Base-by-base conservation (phyloP, 2,888 invertebrate genomes). In the Volucella inanis region DNA sequence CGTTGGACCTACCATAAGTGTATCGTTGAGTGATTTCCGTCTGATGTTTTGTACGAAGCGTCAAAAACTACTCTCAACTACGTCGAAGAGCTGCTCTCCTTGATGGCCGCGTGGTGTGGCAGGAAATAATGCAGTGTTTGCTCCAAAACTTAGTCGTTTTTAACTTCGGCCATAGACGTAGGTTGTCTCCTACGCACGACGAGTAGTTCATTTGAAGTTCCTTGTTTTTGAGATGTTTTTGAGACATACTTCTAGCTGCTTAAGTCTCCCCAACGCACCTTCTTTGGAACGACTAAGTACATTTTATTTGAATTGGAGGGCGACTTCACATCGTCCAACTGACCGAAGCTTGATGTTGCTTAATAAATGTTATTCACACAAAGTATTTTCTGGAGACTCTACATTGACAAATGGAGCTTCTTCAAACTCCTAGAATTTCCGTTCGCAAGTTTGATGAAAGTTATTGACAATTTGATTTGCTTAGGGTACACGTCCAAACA, bases 351-450 rank as follows among this genome's bases (percentile, higher is more conserved):
- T 68, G 18, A 22, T 22, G 18, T 22, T 22, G 18, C 18, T 22
- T 22, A 22, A 22, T 2, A 22, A 22, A 2, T 22, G 18, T 22
- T 22, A 4, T 31, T 31, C 31, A 31, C 31, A 31, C 31, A 31
- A 22, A 22, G 18, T 22, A 22, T 22, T 22, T 22, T 22, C 18
- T 22, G 18, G 57, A 18, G 41, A 41, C 15, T 41, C 15, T 11
- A 15, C 3, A 10, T 3, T 15, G 11, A 9, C 4, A 43, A 41
- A 57, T 6, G 41, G 41, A 57, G 41, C 3, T 39, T 41, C 18
- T 15, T 15, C 41, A 11, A 57, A 41, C 62, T 62, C 61, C 61
- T 10, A 47, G n/a, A 61, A 45, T n/a, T 45, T 12, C 8, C 10
- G 61, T 45, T 14, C 31, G 22, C 45, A 31, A 0, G 22, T 61